A percentile compares a stretch with the other conserved stretches of the same genome.
Conservation (phyloP, 92 coral and sea anemone genomes). For the Nematostella vectensis region DNA sequence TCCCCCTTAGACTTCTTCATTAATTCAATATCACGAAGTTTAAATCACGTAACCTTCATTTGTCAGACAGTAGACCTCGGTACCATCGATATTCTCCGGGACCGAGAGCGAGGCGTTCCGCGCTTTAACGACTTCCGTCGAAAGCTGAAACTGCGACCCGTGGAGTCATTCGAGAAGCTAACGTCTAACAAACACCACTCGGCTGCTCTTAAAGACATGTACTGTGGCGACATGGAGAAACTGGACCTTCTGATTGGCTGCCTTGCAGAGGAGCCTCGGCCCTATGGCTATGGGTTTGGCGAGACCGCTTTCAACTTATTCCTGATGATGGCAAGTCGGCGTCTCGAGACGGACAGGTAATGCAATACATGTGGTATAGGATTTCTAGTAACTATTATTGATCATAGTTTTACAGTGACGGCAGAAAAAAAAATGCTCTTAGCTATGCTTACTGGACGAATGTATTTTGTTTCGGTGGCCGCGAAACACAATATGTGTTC, state of each 20-base stretch:
- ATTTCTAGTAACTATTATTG: too few species aligned
- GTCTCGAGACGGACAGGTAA: constrained; percentile 70
- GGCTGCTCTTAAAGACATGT: constrained; percentile 46
- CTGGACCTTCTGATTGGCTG: constrained; percentile 69
- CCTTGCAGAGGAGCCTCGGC: constrained; percentile 78
- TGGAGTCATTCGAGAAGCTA: constrained; percentile 54
- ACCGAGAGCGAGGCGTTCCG: constrained; percentile 79
- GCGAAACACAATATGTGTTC: too few species aligned
- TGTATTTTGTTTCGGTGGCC: too few species aligned
- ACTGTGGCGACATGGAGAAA: constrained; percentile 63
- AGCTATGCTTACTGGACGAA: too few species aligned
- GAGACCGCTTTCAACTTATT: constrained; percentile 68
- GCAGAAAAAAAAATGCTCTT: too few species aligned
- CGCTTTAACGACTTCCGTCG: constrained; percentile 69
- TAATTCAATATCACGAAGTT: too few species aligned
- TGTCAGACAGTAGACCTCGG: constrained; percentile 64
- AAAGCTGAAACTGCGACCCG: constrained; percentile 47
- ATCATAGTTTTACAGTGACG: too few species aligned
- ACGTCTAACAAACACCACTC: constrained; percentile 57
- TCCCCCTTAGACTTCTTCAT: too few species aligned
- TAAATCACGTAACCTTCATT: too few species aligned
- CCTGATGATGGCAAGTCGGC: constrained; percentile 69
- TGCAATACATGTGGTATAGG: too few species aligned
- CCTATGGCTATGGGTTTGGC: constrained; percentile 76
- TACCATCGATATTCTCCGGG: constrained; percentile 68